Evolutionary conservation across 1,140 invertebrate species (phyloP), one percentile per base, ranked within the genome.

Genomic region (Zaprionus ornatus): DNA sequence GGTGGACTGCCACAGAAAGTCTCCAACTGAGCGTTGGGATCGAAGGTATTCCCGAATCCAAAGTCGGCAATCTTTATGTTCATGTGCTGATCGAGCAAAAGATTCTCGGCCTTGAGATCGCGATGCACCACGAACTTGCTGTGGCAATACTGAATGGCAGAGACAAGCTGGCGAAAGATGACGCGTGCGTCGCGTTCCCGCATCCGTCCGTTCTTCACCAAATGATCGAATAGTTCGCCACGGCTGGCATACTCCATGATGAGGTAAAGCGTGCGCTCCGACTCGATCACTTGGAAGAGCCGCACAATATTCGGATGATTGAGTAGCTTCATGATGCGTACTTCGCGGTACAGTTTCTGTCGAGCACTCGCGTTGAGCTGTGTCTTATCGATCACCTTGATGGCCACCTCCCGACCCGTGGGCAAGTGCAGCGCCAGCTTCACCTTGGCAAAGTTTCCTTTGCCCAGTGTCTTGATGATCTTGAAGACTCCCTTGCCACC

Each of bases 21-120:
- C 93, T 99, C 99, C 90, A 99, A 94, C 94, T 99, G 99, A 83
- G 97, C 98, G 62, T 99, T 99, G 17, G 97, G 98, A 62, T 98
- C 98, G 94, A 99, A 99, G 94, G 99, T 98, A 94, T 99, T 99
- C 91, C 98, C 99, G 94, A 99, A 99, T 56, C 99, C 99, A 94
- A 99, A 99, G 94, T 99, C 99, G 9, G 99, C 99, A 91, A 99
- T 99, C 95, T 99, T 99, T 82, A 99, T 99, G 93, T 99, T 99
- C 98, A 99, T 99, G 94, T 99, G 98, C 93, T 97, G 97, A 94
- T 99, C 99, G 90, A 99, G 94, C 79, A 99, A 94, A 86, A 99
- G 95, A 94, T 99, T 99, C 94, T 99, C 99, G 81, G 99, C 99
- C 96, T 99, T 96, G 78, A 96, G 95, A 92, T 95, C 95, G 93